These are phyloP conservation scores for Sinocyclocheilus grahami DNA, from an alignment of 2,113 vertebrate genomes.

Conservation along the genomic window DNA sequence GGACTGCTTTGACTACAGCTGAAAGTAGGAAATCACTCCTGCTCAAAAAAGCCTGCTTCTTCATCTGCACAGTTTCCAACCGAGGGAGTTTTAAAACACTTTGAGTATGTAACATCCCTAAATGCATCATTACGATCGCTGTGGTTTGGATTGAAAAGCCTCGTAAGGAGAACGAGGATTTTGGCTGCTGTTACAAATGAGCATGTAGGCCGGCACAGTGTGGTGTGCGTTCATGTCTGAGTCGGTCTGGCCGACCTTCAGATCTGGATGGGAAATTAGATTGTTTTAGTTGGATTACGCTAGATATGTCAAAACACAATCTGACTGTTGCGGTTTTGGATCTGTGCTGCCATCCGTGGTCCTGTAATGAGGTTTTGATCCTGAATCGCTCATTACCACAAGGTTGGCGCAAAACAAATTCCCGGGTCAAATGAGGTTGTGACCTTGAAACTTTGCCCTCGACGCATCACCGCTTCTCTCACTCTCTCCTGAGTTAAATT, in stretches of 20 bases:
- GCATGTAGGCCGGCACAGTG: not conserved
- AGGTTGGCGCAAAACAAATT: conserved; percentile 75
- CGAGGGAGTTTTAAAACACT: not conserved
- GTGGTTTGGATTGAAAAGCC: not conserved
- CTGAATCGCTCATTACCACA: conserved; percentile 60
- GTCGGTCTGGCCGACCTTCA: not conserved
- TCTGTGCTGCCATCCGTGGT: conserved; percentile 74
- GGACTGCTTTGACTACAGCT: conserved; percentile 1
- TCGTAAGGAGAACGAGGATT: not conserved
- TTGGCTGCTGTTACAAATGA: not conserved
- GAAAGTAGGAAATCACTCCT: not conserved
- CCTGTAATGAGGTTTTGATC: conserved; percentile 72
- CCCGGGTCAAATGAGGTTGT: conserved; percentile 59
- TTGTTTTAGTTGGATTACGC: conserved; percentile 70
- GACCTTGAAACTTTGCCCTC: conserved; percentile 48
- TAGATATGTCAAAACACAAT: conserved; percentile 78
- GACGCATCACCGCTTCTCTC: conserved; percentile 53
- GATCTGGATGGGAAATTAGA: conserved; percentile 56
- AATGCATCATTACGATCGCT: not conserved
- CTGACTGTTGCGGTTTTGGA: conserved; percentile 74
- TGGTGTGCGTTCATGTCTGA: not conserved
- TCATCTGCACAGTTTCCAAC: not conserved
- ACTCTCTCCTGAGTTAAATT: conserved; percentile 6
- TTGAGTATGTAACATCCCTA: conserved; percentile 10
- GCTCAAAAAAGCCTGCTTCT: not conserved